Conservation (phyloP, 2,113 vertebrate genomes). For the Promerops cafer region DNA sequence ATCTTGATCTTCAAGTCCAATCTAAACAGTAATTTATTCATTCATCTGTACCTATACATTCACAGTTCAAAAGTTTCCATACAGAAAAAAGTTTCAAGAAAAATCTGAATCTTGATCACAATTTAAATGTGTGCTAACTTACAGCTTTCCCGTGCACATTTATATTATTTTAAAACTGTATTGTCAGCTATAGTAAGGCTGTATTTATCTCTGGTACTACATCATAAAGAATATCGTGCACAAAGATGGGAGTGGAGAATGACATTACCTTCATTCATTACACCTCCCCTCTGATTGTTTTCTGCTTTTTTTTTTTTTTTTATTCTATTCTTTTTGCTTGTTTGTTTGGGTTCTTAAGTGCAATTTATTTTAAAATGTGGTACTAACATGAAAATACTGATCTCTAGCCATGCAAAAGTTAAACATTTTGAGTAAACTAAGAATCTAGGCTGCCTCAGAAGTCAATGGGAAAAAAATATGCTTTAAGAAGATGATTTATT, state of each 20-base stretch:
- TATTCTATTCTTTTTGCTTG: neutral
- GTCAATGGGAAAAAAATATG: neutral
- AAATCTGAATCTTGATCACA: neutral
- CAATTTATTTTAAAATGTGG: neutral
- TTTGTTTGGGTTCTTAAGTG: neutral
- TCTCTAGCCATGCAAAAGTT: neutral
- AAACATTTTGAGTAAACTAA: neutral
- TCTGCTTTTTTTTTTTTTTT: too few species aligned
- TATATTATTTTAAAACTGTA: neutral
- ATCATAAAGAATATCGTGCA: accelerated
- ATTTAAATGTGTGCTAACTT: neutral
- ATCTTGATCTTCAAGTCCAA: neutral
- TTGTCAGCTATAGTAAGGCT: neutral
- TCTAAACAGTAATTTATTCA: neutral
- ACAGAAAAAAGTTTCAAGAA: neutral
- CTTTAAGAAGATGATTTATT: neutral
- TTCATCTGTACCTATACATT: neutral
- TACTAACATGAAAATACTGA: neutral
- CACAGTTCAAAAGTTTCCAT: neutral
- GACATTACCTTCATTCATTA: accelerated
- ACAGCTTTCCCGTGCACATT: neutral
- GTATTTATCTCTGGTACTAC: neutral
- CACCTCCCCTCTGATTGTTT: neutral
- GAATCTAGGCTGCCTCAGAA: neutral
- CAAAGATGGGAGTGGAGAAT: neutral